Percentiles rank a stretch among this genome's conserved stretches.
Evolutionary conservation across 2,888 invertebrate genomes (phyloP).

Genomic region (Monoplex corrugatus): DNA sequence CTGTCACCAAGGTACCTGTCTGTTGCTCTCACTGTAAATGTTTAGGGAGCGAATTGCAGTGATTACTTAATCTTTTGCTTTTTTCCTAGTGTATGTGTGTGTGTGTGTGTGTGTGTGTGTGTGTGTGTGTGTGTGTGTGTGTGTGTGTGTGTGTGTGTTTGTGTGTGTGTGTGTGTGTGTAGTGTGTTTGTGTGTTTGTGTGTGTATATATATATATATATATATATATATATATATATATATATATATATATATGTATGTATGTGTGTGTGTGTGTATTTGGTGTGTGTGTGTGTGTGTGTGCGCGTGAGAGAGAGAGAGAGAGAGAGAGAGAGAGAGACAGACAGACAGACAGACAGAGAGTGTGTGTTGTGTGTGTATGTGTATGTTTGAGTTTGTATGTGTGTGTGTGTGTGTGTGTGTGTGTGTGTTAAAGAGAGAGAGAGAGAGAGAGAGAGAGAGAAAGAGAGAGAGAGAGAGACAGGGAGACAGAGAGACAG

Average conservation of each 20-base stretch:
- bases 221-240: not conserved
- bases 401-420: no score
- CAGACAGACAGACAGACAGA: no score
- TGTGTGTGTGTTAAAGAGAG: no score
- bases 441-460: no score
- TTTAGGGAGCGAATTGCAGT: not conserved
- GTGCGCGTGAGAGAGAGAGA: not conserved
- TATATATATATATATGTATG: not conserved
- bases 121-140: not conserved
- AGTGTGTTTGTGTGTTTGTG: not conserved
- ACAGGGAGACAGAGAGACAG: no score
- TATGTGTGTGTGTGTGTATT: not conserved
- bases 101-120: not conserved
- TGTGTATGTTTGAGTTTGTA: no score
- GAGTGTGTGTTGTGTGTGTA: no score
- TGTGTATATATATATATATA: not conserved
- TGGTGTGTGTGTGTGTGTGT: not conserved
- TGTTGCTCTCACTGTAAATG: not conserved
- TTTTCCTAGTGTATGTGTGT: not conserved
- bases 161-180: not conserved
- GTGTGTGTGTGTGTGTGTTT: no score
- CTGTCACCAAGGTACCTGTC: slow-evolving; percentile 19
- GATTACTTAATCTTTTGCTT: not conserved
- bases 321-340: no score
- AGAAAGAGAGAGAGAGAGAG: no score